These are phyloP conservation scores for Arctopsyche grandis DNA, from an alignment of 1,140 invertebrate genomes.

Conservation along the genomic window DNA sequence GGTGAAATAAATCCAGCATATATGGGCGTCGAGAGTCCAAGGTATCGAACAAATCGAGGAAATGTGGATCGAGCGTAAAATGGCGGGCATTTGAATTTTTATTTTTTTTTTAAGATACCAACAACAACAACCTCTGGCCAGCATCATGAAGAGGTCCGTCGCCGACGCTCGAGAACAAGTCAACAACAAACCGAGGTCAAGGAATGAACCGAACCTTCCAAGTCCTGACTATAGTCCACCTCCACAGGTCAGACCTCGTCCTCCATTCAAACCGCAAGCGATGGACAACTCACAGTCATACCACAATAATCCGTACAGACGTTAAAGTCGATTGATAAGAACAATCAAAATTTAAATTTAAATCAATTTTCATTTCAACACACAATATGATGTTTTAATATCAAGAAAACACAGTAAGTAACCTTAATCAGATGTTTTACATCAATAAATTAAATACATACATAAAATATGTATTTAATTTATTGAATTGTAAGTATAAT, in stretches of 20 bases:
- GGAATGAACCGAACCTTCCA: constrained; percentile 2
- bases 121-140: constrained; percentile 25
- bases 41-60: background rate
- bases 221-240: constrained; percentile 31
- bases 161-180: background rate
- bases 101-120: constrained; percentile 12
- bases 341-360: too few species aligned
- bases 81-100: too few species aligned
- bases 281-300: background rate
- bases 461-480: too few species aligned
- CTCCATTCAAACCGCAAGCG: constrained; percentile 11
- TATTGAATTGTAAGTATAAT: too few species aligned
- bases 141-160: constrained; percentile 15
- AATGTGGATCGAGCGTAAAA: background rate
- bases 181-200: background rate
- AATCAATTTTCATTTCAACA: too few species aligned
- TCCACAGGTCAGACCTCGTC: background rate
- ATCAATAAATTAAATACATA: too few species aligned
- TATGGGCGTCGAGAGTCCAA: background rate
- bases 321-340: too few species aligned
- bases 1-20: background rate
- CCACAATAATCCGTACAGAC: background rate
- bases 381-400: too few species aligned
- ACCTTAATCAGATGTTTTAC: too few species aligned
- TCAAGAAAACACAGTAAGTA: too few species aligned